Conservation (phyloP, 2,888 invertebrate genomes). For the Cantharis nigra region DNA sequence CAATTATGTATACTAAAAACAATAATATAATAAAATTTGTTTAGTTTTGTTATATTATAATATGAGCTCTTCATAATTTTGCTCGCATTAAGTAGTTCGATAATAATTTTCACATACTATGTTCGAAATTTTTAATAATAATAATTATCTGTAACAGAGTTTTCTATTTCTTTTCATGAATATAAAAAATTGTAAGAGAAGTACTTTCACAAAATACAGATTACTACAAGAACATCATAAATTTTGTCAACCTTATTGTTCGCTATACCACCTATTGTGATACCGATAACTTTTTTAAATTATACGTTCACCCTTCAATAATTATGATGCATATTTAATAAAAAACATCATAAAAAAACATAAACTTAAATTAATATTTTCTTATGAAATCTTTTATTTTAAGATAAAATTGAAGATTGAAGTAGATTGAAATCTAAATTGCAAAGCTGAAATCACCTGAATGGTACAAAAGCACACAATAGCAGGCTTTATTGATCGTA, state of each 20-base stretch:
- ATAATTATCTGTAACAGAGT: neutral
- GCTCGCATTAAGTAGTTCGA: neutral
- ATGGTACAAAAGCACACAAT: constrained; percentile 40
- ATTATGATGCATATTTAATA: neutral
- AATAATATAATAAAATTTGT: neutral
- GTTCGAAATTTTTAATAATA: neutral
- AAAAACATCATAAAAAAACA: constrained; percentile 5
- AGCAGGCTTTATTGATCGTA: constrained; percentile 45
- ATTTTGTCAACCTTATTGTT: neutral
- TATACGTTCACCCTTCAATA: neutral
- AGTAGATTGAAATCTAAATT: constrained; percentile 31
- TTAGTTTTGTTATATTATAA: neutral
- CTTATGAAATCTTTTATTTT: constrained; percentile 29
- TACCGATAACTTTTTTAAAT: neutral
- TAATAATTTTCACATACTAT: neutral
- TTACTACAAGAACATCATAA: neutral
- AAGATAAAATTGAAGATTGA: constrained; percentile 29
- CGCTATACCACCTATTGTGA: neutral
- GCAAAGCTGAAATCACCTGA: constrained; percentile 36
- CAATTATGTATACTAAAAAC: neutral
- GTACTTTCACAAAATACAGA: neutral
- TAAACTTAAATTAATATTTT: constrained; percentile 27
- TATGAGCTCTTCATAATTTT: neutral
- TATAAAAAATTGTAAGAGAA: neutral
- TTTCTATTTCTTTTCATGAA: neutral